Evolutionary conservation across 2,888 invertebrate genomes (phyloP).

Genomic region (Leptopterna dolabrata): DNA sequence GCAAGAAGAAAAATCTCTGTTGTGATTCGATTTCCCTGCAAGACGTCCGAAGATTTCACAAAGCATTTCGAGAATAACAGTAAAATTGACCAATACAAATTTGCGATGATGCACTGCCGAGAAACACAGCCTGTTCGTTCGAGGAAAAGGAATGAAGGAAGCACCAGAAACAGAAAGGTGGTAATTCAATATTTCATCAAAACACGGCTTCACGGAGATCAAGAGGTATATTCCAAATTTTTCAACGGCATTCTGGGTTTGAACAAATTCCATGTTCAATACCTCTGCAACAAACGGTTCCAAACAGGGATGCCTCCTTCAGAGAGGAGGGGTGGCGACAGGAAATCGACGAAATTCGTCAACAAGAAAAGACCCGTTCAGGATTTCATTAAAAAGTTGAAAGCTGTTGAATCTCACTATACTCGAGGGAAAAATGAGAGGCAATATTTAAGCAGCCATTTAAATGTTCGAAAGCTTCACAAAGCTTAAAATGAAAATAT

Average conservation of each 20-base stretch:
- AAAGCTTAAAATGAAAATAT: not conserved
- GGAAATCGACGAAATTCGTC: not conserved
- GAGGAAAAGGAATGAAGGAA: no score
- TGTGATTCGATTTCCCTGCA: not conserved
- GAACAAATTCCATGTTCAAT: no score
- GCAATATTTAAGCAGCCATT: not conserved
- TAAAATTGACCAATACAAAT: no score
- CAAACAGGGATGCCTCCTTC: no score
- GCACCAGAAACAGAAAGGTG: no score
- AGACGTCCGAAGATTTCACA: not conserved
- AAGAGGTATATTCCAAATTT: no score
- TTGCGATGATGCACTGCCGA: not conserved
- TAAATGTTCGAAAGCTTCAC: not conserved
- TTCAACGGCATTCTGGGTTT: no score
- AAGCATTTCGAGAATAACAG: not conserved
- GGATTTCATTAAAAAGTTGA: not conserved
- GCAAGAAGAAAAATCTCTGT: not conserved
- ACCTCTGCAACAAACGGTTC: no score
- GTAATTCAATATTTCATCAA: no score
- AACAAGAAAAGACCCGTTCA: not conserved
- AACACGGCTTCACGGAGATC: no score
- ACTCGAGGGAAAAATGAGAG: slow-evolving; percentile 6
- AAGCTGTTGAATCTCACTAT: slow-evolving; percentile 5
- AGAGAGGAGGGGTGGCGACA: not conserved
- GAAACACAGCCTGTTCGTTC: no score